These are phyloP conservation scores for Vulpes ferrilata DNA, from an alignment of 2,113 vertebrate genomes.

Conservation along the genomic window DNA sequence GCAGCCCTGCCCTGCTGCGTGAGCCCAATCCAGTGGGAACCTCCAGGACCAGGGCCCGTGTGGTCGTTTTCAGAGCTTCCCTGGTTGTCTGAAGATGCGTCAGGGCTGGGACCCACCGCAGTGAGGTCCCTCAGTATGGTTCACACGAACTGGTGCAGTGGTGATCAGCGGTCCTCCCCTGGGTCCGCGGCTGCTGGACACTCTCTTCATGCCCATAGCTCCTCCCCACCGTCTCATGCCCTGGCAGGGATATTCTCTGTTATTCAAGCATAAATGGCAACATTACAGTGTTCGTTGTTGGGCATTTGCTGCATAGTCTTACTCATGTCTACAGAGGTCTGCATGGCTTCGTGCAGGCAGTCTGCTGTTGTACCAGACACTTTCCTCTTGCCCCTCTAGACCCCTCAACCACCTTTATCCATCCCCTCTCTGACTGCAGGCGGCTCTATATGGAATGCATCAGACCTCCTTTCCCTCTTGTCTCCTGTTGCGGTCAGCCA, in stretches of 20 bases:
- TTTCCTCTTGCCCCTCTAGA: background rate
- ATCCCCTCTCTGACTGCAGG: background rate
- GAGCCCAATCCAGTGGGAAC: background rate
- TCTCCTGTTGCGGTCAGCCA: background rate
- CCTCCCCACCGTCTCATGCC: background rate
- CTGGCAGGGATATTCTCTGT: background rate
- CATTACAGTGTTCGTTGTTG: fast-evolving
- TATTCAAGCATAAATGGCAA: no score
- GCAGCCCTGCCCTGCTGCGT: no score
- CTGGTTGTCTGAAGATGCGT: background rate
- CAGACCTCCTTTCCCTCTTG: background rate
- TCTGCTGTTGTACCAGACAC: background rate
- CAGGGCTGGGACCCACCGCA: background rate
- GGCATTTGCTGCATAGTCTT: background rate
- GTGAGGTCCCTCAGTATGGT: background rate
- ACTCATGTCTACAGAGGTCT: background rate
- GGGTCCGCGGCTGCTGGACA: background rate
- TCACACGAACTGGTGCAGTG: background rate
- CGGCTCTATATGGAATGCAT: fast-evolving
- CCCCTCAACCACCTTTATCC: background rate
- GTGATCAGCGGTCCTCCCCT: no score
- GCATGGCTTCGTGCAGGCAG: background rate
- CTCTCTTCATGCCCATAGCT: background rate
- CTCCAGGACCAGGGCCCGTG: background rate
- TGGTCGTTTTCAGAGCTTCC: background rate